phyloP scores from a whole-genome alignment of 2,797 vertebrate genomes.

The Tauraco hartlaubi region DNA sequence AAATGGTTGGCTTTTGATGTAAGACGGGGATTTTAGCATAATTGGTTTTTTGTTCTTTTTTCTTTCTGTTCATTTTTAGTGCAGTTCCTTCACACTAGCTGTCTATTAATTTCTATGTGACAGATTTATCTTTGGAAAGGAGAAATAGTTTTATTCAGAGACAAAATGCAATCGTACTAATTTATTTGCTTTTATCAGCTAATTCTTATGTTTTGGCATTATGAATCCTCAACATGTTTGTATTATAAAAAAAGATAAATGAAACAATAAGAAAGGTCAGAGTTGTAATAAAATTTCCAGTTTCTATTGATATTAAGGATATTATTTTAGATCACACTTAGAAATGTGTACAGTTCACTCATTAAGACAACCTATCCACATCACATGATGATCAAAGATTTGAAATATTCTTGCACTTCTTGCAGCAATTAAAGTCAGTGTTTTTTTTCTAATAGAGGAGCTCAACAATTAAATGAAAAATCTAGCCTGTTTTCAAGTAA shows the following conservation, averaged over 20 bases:
- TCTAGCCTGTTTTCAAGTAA: background rate
- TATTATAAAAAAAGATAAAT: background rate
- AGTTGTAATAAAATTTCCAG: background rate
- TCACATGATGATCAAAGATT: background rate
- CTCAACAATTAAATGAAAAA: background rate
- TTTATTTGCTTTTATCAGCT: background rate
- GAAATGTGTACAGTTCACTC: background rate
- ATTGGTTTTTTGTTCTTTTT: background rate
- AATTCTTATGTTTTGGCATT: background rate
- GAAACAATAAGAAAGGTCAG: background rate
- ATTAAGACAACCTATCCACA: background rate
- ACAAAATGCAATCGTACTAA: background rate
- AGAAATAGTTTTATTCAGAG: background rate
- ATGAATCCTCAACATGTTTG: background rate
- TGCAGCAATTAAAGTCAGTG: background rate
- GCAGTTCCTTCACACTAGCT: background rate
- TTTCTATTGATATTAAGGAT: background rate
- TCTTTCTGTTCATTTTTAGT: background rate
- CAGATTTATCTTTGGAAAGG: background rate
- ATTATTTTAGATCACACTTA: background rate
- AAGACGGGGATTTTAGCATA: fast-evolving
- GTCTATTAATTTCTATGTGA: background rate
- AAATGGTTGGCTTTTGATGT: background rate
- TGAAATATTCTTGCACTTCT: background rate
- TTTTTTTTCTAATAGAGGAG: background rate